Evolutionary conservation across 2,888 invertebrate species (phyloP).

Genomic region (Liodrosophila aerea): DNA sequence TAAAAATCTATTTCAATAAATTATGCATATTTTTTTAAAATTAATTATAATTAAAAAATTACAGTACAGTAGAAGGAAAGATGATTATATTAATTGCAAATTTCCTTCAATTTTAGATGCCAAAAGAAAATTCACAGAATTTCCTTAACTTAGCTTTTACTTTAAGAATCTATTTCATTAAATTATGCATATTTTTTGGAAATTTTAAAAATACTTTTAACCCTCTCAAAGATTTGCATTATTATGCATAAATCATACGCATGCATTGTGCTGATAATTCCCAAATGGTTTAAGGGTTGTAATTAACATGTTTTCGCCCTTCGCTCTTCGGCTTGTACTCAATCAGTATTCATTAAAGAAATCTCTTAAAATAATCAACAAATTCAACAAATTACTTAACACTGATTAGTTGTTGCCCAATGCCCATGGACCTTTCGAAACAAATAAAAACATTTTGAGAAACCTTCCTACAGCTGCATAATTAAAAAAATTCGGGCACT

Average conservation of each 20-base stretch:
- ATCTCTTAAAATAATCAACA: constrained; percentile 24
- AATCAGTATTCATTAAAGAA: constrained; percentile 34
- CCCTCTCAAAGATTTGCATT: not conserved
- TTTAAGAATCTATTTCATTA: too few species aligned
- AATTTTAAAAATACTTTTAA: too few species aligned
- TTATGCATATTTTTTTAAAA: too few species aligned
- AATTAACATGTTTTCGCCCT: not conserved
- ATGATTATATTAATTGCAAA: too few species aligned
- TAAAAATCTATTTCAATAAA: too few species aligned
- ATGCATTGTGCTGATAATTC: not conserved
- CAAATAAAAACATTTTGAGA: constrained; percentile 22
- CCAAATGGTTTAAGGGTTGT: constrained; percentile 6
- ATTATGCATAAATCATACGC: not conserved
- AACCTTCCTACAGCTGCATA: constrained; percentile 49
- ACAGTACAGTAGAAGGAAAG: too few species aligned
- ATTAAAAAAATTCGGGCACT: constrained; percentile 63
- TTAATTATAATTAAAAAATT: too few species aligned
- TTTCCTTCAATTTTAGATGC: too few species aligned
- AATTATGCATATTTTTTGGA: too few species aligned
- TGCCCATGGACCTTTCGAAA: not conserved
- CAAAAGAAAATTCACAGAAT: too few species aligned
- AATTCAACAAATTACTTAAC: constrained; percentile 39
- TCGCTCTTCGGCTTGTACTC: not conserved
- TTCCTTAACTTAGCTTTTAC: too few species aligned
- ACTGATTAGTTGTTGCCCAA: constrained; percentile 39